These are phyloP conservation scores for Drosophila sordidapex DNA, from an alignment of 2,888 invertebrate species.

Conservation along the genomic window DNA sequence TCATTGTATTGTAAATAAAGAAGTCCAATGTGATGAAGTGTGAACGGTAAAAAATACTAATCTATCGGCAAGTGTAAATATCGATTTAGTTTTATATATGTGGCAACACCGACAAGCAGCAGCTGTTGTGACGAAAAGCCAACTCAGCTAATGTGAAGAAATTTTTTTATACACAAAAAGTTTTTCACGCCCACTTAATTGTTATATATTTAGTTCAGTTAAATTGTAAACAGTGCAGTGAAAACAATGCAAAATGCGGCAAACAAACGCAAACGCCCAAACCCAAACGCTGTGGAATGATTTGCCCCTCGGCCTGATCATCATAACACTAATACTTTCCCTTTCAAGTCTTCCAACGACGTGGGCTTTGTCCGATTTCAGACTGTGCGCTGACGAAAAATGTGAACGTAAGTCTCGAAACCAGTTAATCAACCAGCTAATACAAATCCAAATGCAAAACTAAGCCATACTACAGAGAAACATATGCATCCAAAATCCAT, in stretches of 20 bases:
- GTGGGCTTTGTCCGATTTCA: conserved; percentile 87
- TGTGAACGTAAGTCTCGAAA: conserved; percentile 88
- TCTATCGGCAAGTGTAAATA: not conserved
- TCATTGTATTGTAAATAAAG: not conserved
- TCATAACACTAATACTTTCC: conserved; percentile 48
- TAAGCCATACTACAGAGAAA: not conserved
- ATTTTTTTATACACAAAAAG: conserved; percentile 61
- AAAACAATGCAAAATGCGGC: conserved; percentile 76
- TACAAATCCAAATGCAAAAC: not conserved
- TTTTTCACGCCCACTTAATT: conserved; percentile 37
- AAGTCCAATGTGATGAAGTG: not conserved
- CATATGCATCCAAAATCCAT: not conserved
- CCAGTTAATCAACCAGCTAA: not conserved
- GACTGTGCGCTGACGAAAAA: conserved; percentile 89
- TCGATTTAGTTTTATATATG: not conserved
- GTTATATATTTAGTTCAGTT: conserved; percentile 30
- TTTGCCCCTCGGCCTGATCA: conserved; percentile 31
- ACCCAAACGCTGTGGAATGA: conserved; percentile 53
- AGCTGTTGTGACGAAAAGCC: conserved; percentile 73
- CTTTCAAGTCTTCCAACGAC: conserved; percentile 66
- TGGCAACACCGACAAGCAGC: conserved; percentile 50
- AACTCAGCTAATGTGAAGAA: conserved; percentile 76
- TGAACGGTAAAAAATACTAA: not conserved
- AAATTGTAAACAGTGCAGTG: conserved; percentile 41
- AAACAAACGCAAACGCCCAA: conserved; percentile 53